These are phyloP conservation scores for Carterocephalus palaemon DNA, from an alignment of 2,888 invertebrate species.

Conservation along the genomic window DNA sequence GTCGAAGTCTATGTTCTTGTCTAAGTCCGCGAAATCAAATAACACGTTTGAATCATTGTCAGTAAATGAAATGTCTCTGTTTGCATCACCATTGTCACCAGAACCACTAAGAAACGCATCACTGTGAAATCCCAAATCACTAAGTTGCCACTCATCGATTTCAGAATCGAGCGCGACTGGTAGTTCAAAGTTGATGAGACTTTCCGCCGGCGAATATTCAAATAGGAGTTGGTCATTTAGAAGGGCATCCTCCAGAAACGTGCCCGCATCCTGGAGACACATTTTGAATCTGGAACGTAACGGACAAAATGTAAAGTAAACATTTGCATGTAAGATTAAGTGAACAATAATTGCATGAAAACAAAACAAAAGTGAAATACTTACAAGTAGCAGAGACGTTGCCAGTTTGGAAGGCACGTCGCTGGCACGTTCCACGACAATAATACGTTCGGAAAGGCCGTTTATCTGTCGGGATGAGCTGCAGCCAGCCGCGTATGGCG, in stretches of 20 bases:
- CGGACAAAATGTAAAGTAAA: slow-evolving; percentile 5
- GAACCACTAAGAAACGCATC: slow-evolving; percentile 61
- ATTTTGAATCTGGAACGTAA: slow-evolving; percentile 52
- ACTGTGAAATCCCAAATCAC: slow-evolving; percentile 63
- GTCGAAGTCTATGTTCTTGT: slow-evolving; percentile 60
- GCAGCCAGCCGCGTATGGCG: slow-evolving; percentile 52
- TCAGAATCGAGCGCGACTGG: slow-evolving; percentile 52
- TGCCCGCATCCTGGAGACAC: slow-evolving; percentile 56
- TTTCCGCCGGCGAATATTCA: slow-evolving; percentile 68
- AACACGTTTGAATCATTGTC: slow-evolving; percentile 46
- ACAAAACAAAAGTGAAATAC: slow-evolving; percentile 17
- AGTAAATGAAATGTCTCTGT: slow-evolving; percentile 50
- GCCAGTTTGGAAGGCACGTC: slow-evolving; percentile 2
- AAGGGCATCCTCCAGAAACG: slow-evolving; percentile 56
- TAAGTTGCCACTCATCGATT: slow-evolving; percentile 55
- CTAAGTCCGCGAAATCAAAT: slow-evolving; percentile 67
- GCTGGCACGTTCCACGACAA: slow-evolving; percentile 17
- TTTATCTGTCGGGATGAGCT: slow-evolving; percentile 22
- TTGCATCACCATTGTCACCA: slow-evolving; percentile 43
- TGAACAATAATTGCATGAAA: background rate
- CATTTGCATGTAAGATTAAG: background rate
- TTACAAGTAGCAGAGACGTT: slow-evolving; percentile 27
- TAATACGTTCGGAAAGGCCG: slow-evolving; percentile 6
- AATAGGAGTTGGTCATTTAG: slow-evolving; percentile 63
- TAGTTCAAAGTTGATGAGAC: slow-evolving; percentile 68